Conservation (phyloP, 2,888 invertebrate species). For the Meteorus colon region DNA sequence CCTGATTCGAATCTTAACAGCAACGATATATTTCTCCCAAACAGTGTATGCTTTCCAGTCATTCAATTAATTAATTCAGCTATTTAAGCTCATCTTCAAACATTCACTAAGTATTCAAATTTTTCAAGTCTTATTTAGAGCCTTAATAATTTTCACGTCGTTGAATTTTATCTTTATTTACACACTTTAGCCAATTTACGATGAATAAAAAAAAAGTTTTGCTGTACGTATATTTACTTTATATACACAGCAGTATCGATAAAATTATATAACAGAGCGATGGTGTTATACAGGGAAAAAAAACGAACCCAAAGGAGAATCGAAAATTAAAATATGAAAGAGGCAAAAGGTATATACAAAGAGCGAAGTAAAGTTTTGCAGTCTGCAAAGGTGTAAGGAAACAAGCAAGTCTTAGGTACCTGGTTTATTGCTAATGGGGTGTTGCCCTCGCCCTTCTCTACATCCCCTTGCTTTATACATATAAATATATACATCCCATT, state of each 20-base stretch:
- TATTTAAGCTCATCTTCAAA: not conserved
- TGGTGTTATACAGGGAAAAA: not conserved
- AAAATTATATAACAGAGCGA: constrained; percentile 7
- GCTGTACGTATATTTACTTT: not conserved
- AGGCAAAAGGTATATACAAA: constrained; percentile 15
- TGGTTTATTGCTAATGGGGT: constrained; percentile 68
- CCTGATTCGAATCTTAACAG: no score
- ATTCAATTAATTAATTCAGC: not conserved
- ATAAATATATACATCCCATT: constrained; percentile 4
- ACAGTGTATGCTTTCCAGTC: not conserved
- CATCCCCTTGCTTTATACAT: not conserved
- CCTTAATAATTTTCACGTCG: not conserved
- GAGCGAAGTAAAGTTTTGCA: constrained; percentile 24
- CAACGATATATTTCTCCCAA: not conserved
- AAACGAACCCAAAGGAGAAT: constrained; percentile 20
- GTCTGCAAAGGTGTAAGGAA: constrained; percentile 37
- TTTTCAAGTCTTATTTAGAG: not conserved
- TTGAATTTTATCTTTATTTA: constrained; percentile 6
- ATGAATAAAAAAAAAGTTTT: not conserved
- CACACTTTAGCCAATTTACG: constrained; percentile 3
- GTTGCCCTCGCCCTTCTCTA: constrained; percentile 52
- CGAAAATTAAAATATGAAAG: constrained; percentile 41
- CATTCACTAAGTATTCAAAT: not conserved
- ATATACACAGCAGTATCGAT: constrained; percentile 13
- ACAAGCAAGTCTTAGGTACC: constrained; percentile 51